Evolutionary conservation across 2,797 vertebrate species (phyloP).

Genomic region (Labeo calbasu): DNA sequence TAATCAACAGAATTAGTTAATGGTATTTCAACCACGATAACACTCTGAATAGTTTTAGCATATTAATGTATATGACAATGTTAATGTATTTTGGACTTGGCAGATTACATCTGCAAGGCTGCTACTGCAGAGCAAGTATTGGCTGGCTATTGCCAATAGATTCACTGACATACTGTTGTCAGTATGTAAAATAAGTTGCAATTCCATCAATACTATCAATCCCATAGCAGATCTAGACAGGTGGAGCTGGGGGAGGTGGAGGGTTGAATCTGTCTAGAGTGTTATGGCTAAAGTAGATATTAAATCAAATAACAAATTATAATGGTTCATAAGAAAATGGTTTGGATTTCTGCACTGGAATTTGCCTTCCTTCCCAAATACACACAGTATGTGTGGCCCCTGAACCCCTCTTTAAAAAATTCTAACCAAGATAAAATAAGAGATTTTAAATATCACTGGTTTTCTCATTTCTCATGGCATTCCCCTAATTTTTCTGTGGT

Average conservation of each 20-base stretch:
- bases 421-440: too few relatives aligned
- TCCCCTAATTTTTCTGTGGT: too few relatives aligned
- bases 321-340: conserved; percentile 1
- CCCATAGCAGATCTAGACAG: background rate
- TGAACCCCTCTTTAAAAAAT: too few relatives aligned
- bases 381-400: background rate
- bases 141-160: background rate
- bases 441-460: too few relatives aligned
- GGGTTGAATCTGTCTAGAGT: background rate
- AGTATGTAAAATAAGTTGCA: background rate
- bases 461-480: too few relatives aligned
- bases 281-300: background rate
- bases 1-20: background rate
- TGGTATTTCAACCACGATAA: background rate
- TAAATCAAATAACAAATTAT: background rate
- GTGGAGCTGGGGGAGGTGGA: background rate
- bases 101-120: background rate
- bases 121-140: background rate
- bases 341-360: background rate
- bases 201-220: background rate
- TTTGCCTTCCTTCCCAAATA: background rate
- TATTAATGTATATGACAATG: background rate
- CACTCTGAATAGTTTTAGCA: background rate
- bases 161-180: background rate
- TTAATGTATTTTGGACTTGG: background rate